Evolutionary conservation across 2,113 vertebrate species (phyloP).

Genomic region (Poecile atricapillus): DNA sequence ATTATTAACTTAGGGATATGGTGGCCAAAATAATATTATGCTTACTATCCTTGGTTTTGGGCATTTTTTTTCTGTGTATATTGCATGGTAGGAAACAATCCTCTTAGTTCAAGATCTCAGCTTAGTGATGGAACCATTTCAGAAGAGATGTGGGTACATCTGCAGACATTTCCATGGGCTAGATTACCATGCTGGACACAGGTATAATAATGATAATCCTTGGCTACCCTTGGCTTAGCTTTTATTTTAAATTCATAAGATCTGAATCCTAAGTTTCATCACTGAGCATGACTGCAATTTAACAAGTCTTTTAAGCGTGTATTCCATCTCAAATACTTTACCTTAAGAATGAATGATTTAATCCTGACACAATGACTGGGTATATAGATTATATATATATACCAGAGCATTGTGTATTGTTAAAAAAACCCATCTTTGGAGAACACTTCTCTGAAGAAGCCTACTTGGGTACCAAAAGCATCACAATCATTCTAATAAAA

Average conservation of each 20-base stretch:
- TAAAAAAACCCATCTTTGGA: background rate
- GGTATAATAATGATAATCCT: background rate
- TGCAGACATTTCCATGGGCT: background rate
- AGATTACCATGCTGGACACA: background rate
- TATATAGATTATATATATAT: background rate
- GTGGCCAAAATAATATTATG: background rate
- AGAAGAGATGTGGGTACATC: background rate
- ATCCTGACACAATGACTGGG: background rate
- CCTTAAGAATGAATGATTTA: background rate
- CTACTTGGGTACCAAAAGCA: background rate
- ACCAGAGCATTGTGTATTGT: background rate
- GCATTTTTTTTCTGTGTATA: background rate
- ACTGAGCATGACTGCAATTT: background rate
- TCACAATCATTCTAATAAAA: background rate
- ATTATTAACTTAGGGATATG: slow-evolving; percentile 37
- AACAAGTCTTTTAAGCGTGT: background rate
- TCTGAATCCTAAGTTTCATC: background rate
- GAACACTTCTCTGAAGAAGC: background rate
- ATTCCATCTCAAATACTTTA: background rate
- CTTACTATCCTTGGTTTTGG: background rate
- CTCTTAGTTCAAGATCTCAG: background rate
- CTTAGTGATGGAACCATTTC: background rate
- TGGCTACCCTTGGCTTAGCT: background rate
- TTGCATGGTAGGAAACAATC: background rate
- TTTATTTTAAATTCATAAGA: slow-evolving; percentile 21